These are phyloP conservation scores for Mus musculus DNA, from an alignment of 2,113 vertebrate species.

Conservation along the genomic window GRCm39 chr6:55257001-55257500, in stretches of 20 bases:
- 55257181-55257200: too few species aligned
- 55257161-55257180: fast-evolving
- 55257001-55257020: not conserved
- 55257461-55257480: not conserved
- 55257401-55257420: fast-evolving
- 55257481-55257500: not conserved
- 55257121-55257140: not conserved
- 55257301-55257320: not conserved
- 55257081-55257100: not conserved
- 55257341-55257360: not conserved
- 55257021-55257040: not conserved
- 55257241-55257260: fast-evolving
- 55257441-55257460: not conserved
- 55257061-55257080: not conserved
- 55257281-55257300: not conserved
- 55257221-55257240: not conserved
- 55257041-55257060: not conserved
- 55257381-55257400: not conserved
- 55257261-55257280: not conserved
- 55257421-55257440: not conserved
- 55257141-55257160: not conserved
- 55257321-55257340: not conserved
- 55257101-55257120: not conserved
- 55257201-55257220: not conserved
- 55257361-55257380: not conserved